Evolutionary conservation across 35 echinoderm and acorn worm genomes (phyloP), one percentile per base, ranked within the genome.

Genomic region (Amphiura filiformis): DNA sequence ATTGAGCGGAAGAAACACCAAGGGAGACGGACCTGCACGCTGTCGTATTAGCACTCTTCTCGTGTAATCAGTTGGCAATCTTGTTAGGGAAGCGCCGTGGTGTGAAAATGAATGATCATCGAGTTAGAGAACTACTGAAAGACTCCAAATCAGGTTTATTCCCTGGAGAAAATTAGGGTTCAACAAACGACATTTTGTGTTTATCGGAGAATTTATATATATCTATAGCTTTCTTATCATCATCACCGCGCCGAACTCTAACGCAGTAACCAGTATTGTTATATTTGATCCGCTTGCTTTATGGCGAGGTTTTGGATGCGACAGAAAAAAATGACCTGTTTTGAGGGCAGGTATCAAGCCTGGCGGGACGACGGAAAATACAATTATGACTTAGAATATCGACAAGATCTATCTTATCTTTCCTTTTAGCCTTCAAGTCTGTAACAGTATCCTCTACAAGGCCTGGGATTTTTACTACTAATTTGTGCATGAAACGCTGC

Each of bases 41-140:
- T 70, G 61, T 70, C 61, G 61, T 70, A 70, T 70, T 70, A 70
- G 61, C 61, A 70, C 61, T 70, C 28, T 26, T 3, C 4, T 26
- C 61, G 26, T 70, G 61, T 70, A 70, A 70, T 70, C 61, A 70
- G 61, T 70, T 26, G 28, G 61, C 15, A 70, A 70, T 70, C 61
- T 70, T 70, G 61, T 70, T 26, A 70, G 28, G 41, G 41, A 47
- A 47, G 41, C 41, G 41, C 41, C 61, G 28, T 70, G 61, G 28
- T 70, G 61, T 70, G 61, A 70, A 70, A 70, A 70, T 70, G 61
- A 70, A 30, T 70, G 61, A 70, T 70, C 61, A 70, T 70, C 61
- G 61, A 70, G 61, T 70, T 70, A 70, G 61, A 70, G 61, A n/a
- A 70, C 61, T 70, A 70, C 61, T 70, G 61, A 70, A 70, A 70